phyloP scores from a whole-genome alignment of 2,888 invertebrate species.

The Biston stratarius region DNA sequence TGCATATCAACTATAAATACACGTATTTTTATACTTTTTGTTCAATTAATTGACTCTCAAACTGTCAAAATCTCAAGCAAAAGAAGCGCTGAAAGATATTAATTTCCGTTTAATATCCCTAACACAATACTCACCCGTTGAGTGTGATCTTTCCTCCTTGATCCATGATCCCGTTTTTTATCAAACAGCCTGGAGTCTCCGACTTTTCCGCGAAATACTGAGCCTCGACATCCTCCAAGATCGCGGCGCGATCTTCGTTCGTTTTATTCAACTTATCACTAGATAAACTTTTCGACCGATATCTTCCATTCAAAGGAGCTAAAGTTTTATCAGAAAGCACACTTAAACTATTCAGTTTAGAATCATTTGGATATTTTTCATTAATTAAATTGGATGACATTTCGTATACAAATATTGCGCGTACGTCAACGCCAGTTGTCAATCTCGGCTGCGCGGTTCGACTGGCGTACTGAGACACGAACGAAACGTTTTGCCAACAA shows the following conservation, averaged over 20 bases:
- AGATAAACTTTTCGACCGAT: conserved; percentile 80
- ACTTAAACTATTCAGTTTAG: conserved; percentile 76
- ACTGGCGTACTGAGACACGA: conserved; percentile 68
- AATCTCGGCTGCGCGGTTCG: conserved; percentile 69
- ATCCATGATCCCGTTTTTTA: conserved; percentile 68
- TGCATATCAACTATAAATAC: too few relatives aligned
- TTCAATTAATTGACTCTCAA: not conserved
- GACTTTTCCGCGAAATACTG: conserved; percentile 73
- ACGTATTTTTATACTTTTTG: too few relatives aligned
- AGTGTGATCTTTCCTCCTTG: conserved; percentile 58
- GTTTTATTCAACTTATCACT: conserved; percentile 82
- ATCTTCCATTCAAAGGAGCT: conserved; percentile 71
- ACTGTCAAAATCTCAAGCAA: conserved; percentile 8
- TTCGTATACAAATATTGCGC: conserved; percentile 65
- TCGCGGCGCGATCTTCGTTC: conserved; percentile 78
- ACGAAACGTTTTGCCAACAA: conserved; percentile 70
- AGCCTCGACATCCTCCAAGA: conserved; percentile 78
- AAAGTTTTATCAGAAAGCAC: conserved; percentile 75
- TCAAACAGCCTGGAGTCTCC: conserved; percentile 79
- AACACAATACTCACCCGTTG: conserved; percentile 64
- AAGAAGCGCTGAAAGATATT: conserved; percentile 12
- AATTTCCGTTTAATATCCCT: conserved; percentile 1
- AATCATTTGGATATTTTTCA: conserved; percentile 75
- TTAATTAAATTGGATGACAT: conserved; percentile 78
- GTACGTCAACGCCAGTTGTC: conserved; percentile 69